Evolutionary conservation across 64 coral and sea anemone genomes (phyloP).

Genomic region (Hydrozoanthus tunicans): DNA sequence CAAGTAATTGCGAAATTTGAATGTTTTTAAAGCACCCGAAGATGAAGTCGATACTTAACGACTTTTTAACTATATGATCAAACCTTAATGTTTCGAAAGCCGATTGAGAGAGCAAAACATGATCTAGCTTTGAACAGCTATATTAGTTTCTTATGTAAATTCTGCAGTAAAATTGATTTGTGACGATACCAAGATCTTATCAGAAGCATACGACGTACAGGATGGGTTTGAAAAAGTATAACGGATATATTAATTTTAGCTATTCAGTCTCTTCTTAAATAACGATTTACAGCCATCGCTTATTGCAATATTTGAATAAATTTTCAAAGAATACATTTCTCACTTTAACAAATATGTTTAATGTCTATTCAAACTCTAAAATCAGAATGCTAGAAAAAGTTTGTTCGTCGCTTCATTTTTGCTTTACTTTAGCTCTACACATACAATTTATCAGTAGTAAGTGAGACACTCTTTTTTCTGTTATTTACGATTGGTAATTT

Average conservation of each 20-base stretch:
- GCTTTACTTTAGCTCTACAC: not conserved
- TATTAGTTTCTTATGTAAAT: not conserved
- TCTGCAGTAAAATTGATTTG: not conserved
- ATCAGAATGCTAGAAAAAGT: not conserved
- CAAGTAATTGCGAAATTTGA: not conserved
- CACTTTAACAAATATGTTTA: not conserved
- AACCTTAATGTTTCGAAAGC: not conserved
- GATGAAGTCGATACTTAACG: not conserved
- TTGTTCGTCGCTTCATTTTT: not conserved
- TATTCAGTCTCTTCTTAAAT: not conserved
- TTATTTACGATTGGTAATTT: not conserved
- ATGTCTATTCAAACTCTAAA: not conserved
- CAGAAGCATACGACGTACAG: not conserved
- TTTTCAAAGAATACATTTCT: slow-evolving; percentile 9
- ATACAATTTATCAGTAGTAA: not conserved
- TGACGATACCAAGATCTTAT: not conserved
- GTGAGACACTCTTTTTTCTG: not conserved
- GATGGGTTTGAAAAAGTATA: too few species aligned
- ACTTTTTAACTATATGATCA: not conserved
- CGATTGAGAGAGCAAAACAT: not conserved
- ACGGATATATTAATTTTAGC: too few species aligned
- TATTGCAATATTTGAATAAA: not conserved
- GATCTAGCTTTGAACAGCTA: not conserved
- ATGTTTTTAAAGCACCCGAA: not conserved
- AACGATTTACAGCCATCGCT: not conserved